Base-by-base conservation (phyloP, 1,140 invertebrate genomes). In the Tetramorium parvispinum region DNA sequence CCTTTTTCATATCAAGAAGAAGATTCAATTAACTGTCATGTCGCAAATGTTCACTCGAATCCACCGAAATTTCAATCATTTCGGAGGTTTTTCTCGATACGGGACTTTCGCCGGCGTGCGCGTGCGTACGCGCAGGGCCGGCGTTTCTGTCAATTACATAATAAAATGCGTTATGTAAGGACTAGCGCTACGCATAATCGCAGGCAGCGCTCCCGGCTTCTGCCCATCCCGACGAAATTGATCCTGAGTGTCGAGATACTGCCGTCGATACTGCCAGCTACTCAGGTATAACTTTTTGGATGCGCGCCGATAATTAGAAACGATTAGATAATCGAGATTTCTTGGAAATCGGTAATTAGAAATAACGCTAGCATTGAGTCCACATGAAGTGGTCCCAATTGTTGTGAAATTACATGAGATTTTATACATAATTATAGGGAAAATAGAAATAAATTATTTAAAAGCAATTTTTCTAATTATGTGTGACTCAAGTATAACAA, bases 91-190 rank as follows among this genome's bases (percentile, higher is more conserved):
- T 57, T 73, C 46, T 77, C 37, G 51, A 68, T 70, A 71, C 46
- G 86, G 86, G 51, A 88, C 85, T 91, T 90, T 91, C 89, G 87
- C 85, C 61, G 37, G 49, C 61, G 59, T 53, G 79, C 71, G 89
- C 83, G 82, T 49, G 77, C 83, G 85, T 86, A 65, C 85, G 75
- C 91, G 77, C 92, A 88, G 89, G 91, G 90, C 88, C 91, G 89
- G 82, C 91, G 91, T 94, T 93, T 95, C 94, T 94, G 92, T 94
- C 93, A 94, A 94, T 95, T 95, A 94, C 91, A 93, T 95, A 95
- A 95, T 95, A 95, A 95, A 94, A 94, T 94, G 87, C 89, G 91
- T 95, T 95, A 95, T 93, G 90, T 95, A 95, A 95, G 93, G 91
- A 92, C 93, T 92, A 92, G 86, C 91, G 92, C 91, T 90, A 90